Percentiles rank a stretch among this genome's conserved stretches.
phyloP scores from a whole-genome alignment of 2,888 invertebrate species.

The Cetonia aurata region DNA sequence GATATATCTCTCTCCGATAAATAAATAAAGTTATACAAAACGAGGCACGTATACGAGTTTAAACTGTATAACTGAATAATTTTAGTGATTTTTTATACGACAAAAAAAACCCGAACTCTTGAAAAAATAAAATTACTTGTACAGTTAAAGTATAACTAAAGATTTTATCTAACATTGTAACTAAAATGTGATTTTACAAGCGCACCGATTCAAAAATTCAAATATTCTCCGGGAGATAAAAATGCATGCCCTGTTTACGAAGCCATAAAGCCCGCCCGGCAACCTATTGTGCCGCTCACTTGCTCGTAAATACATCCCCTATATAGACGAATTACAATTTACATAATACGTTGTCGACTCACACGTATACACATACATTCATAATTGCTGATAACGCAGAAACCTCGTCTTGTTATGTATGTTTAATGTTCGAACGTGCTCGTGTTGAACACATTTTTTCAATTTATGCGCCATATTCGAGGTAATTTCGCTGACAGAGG shows the following conservation, averaged over 20 bases:
- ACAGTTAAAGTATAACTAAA: background rate
- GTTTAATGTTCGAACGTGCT: background rate
- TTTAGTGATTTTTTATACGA: too few relatives aligned
- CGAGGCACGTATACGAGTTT: too few relatives aligned
- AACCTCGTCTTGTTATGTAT: background rate
- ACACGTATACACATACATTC: conserved; percentile 4
- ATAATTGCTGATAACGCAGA: conserved; percentile 22
- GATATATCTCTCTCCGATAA: too few relatives aligned
- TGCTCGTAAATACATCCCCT: conserved; percentile 6
- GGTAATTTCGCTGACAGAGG: background rate
- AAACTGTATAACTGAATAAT: too few relatives aligned
- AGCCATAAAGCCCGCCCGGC: conserved; percentile 1
- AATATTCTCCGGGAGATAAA: conserved; percentile 12
- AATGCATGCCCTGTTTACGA: conserved; percentile 20
- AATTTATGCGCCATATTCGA: background rate
- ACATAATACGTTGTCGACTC: background rate
- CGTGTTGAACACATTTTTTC: conserved; percentile 1
- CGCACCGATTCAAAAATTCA: conserved; percentile 8
- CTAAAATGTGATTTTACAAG: conserved; percentile 2
- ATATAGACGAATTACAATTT: background rate
- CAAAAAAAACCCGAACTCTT: too few relatives aligned
- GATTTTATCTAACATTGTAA: conserved; percentile 11
- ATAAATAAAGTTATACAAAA: too few relatives aligned
- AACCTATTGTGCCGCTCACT: background rate
- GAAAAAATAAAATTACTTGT: too few relatives aligned